A percentile compares a stretch with the other conserved stretches of the same genome.
phyloP scores from a whole-genome alignment of 2,113 vertebrate genomes.

The Piaya cayana region DNA sequence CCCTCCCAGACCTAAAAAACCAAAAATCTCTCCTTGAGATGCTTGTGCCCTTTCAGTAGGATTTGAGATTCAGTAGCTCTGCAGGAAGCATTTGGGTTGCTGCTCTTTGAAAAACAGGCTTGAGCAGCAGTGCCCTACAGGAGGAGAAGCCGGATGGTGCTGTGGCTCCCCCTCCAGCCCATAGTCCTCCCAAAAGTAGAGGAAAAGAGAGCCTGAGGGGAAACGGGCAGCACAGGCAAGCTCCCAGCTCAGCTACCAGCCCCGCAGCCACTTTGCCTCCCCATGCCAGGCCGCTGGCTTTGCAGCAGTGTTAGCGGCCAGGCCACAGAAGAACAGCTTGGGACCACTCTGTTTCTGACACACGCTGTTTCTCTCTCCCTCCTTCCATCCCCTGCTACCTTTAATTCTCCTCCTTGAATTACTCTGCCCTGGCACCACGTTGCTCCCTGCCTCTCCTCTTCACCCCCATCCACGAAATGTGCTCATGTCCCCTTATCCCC shows the following conservation, averaged over 20 bases:
- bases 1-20: not conserved
- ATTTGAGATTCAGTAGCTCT: not conserved
- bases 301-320: rapidly evolving
- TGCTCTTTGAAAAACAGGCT: slow-evolving; percentile 2
- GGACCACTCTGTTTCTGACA: not conserved
- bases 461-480: not conserved
- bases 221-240: not conserved
- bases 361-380: not conserved
- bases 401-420: not conserved
- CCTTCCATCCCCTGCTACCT: not conserved
- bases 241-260: not conserved
- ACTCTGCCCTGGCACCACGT: rapidly evolving
- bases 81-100: slow-evolving; percentile 17
- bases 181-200: not conserved
- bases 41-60: not conserved
- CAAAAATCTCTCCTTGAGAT: slow-evolving; percentile 13
- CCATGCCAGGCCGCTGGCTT: rapidly evolving
- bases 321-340: not conserved
- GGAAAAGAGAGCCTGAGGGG: not conserved
- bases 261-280: not conserved
- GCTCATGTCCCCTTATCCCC: rapidly evolving
- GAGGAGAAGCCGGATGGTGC: not conserved
- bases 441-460: not conserved
- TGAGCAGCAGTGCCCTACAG: rapidly evolving
- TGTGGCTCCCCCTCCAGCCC: not conserved